Percentiles rank a stretch among this genome's conserved stretches.
phyloP scores from a whole-genome alignment of 2,113 vertebrate species.

The Notarius lentiginosus region DNA sequence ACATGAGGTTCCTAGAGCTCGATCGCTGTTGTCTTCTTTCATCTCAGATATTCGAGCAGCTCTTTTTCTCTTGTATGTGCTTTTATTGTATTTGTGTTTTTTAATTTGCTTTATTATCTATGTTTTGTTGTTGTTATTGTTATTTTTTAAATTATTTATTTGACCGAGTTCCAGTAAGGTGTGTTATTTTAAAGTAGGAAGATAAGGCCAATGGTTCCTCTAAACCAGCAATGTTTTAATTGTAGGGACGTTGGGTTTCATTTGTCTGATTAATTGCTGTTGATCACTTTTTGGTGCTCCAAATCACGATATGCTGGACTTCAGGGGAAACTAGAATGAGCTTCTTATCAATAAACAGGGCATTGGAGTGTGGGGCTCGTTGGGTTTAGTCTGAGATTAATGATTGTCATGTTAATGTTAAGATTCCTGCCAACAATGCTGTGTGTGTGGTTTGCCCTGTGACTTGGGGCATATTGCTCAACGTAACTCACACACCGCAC shows the following conservation, averaged over 20 bases:
- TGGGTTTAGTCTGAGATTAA: background rate
- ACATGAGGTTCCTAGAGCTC: background rate
- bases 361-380: background rate
- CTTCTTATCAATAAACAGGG: background rate
- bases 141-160: conserved; percentile 29
- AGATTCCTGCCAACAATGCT: background rate
- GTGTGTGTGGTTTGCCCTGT: background rate
- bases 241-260: background rate
- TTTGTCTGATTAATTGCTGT: background rate
- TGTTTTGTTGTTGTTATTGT: background rate
- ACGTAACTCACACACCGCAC: conserved; percentile 30
- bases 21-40: background rate
- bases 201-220: background rate
- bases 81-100: conserved; percentile 26
- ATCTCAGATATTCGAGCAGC: conserved; percentile 2
- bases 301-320: conserved; percentile 25
- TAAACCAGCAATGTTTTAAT: conserved; percentile 23
- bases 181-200: conserved; percentile 23
- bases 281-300: background rate
- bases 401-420: background rate
- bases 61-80: conserved; percentile 7
- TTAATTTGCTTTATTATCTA: conserved; percentile 12
- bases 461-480: conserved; percentile 38
- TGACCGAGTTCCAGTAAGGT: background rate
- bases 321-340: background rate